phyloP scores from a whole-genome alignment of 2,888 invertebrate genomes.

The Tenthredo livida region DNA sequence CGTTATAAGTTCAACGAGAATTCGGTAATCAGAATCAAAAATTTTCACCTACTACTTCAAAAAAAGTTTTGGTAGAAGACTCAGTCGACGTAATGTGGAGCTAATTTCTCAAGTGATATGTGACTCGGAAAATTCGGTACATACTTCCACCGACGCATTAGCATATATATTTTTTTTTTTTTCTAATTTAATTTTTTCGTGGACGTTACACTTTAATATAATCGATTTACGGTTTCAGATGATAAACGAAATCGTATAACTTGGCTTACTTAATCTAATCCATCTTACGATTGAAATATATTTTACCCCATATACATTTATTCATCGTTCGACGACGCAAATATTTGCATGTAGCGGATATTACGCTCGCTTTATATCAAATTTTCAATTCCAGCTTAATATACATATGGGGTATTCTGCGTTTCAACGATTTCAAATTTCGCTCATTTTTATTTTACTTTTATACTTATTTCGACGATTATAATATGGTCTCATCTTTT shows the following conservation, averaged over 20 bases:
- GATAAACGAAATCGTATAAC: slow-evolving; percentile 9
- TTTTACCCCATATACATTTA: slow-evolving; percentile 11
- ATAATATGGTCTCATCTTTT: too few relatives aligned
- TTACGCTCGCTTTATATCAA: slow-evolving; percentile 22
- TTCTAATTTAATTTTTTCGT: neutral
- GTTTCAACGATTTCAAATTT: neutral
- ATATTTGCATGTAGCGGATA: slow-evolving; percentile 17
- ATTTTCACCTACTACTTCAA: neutral
- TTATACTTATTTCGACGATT: too few relatives aligned
- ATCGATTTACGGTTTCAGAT: neutral
- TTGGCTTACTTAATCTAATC: slow-evolving; percentile 9
- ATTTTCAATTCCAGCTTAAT: neutral
- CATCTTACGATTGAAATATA: neutral
- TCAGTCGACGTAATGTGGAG: neutral
- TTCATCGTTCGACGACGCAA: slow-evolving; percentile 10
- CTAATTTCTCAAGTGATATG: neutral
- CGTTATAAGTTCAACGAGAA: neutral
- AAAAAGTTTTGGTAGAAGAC: neutral
- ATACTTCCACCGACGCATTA: neutral
- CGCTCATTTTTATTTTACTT: too few relatives aligned
- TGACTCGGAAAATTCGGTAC: neutral
- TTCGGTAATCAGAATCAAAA: neutral
- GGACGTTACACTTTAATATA: neutral
- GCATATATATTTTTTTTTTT: neutral
- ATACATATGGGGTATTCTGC: neutral